Evolutionary conservation across 2,113 vertebrate species (phyloP).

Genomic region (Thunnus thynnus): DNA sequence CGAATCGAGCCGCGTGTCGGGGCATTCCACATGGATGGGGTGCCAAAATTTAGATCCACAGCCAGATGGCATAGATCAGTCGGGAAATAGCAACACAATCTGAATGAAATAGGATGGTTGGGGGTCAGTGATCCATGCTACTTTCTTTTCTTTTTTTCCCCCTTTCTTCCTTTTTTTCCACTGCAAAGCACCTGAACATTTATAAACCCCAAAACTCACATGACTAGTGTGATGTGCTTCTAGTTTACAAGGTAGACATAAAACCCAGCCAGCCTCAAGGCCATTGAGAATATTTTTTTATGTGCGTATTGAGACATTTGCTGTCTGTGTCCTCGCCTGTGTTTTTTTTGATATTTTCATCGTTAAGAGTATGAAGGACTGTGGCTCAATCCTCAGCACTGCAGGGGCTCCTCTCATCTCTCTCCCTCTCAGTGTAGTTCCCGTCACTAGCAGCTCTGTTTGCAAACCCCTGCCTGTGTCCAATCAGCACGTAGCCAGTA

Average conservation of each 20-base stretch:
- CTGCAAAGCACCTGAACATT: slow-evolving; percentile 24
- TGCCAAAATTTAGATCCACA: slow-evolving; percentile 70
- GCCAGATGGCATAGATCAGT: slow-evolving; percentile 80
- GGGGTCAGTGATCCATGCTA: slow-evolving; percentile 49
- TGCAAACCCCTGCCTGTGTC: slow-evolving; percentile 68
- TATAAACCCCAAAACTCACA: slow-evolving; percentile 48
- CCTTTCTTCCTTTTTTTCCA: not conserved
- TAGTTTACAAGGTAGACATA: slow-evolving; percentile 41
- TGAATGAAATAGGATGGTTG: slow-evolving; percentile 56
- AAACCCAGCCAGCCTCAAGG: slow-evolving; percentile 46
- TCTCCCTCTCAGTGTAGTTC: slow-evolving; percentile 57
- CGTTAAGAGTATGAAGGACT: slow-evolving; percentile 60
- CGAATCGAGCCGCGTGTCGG: slow-evolving; percentile 58
- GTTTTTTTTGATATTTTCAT: slow-evolving; percentile 60
- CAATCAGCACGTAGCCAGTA: slow-evolving; percentile 64
- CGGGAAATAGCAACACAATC: slow-evolving; percentile 67
- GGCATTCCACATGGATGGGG: slow-evolving; percentile 68
- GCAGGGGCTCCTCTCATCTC: slow-evolving; percentile 70
- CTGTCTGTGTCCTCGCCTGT: slow-evolving; percentile 22
- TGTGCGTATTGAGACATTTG: slow-evolving; percentile 44
- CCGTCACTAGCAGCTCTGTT: slow-evolving; percentile 60
- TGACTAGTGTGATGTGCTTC: slow-evolving; percentile 1
- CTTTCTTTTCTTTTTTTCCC: slow-evolving; percentile 17
- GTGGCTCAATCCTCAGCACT: slow-evolving; percentile 65
- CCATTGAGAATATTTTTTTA: slow-evolving; percentile 35